Evolutionary conservation across 2,888 invertebrate species (phyloP).

Genomic region (Brachynemurus nebulosus): DNA sequence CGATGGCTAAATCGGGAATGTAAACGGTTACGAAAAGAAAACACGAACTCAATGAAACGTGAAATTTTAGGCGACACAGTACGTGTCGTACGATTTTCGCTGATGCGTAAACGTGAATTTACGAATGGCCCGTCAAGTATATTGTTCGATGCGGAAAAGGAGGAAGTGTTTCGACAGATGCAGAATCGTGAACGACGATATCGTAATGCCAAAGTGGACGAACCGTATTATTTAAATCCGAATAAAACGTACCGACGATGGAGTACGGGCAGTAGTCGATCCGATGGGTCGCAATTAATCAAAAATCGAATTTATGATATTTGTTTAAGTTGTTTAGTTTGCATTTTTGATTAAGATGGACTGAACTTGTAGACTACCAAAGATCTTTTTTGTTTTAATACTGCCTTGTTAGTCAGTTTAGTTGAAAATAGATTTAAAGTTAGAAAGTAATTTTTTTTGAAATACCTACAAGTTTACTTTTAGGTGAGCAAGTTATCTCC

Average conservation of each 20-base stretch:
- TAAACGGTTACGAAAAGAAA: neutral
- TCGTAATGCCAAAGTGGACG: neutral
- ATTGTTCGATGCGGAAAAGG: neutral
- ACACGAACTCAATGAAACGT: slow-evolving; percentile 6
- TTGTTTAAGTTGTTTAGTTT: neutral
- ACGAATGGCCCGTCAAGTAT: slow-evolving; percentile 4
- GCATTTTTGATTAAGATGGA: neutral
- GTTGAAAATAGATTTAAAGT: too few species aligned
- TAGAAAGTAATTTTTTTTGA: too few species aligned
- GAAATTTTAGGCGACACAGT: slow-evolving; percentile 1
- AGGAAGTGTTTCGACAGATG: slow-evolving; percentile 7
- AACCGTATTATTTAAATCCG: slow-evolving; percentile 1
- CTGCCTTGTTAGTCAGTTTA: too few species aligned
- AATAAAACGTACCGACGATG: neutral
- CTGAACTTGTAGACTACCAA: too few species aligned
- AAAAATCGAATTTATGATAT: neutral
- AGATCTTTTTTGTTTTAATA: too few species aligned
- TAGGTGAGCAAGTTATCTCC: too few species aligned
- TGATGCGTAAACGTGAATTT: slow-evolving; percentile 8
- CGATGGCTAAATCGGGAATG: slow-evolving; percentile 6
- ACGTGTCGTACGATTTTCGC: slow-evolving; percentile 4
- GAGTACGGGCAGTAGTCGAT: neutral
- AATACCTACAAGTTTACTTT: too few species aligned
- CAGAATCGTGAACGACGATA: slow-evolving; percentile 1
- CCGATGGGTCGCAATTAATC: neutral